Conservation (phyloP, 2,113 vertebrate species). For the Chelonoidis abingdonii region DNA sequence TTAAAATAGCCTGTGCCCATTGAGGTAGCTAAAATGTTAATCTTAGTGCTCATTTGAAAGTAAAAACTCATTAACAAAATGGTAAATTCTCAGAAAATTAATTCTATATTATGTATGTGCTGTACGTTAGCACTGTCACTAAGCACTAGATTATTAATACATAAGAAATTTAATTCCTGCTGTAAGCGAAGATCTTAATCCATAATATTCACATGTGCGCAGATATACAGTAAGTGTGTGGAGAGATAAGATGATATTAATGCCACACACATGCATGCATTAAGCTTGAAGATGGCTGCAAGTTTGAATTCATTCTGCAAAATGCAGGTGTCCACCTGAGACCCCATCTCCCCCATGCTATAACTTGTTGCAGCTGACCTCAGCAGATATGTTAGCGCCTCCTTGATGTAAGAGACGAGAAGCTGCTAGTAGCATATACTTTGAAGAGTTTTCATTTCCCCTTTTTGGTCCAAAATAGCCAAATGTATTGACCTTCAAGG, state of each 20-base stretch:
- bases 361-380: neutral
- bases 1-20: slow-evolving; percentile 46
- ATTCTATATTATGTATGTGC: neutral
- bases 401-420: neutral
- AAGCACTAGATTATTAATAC: fast-evolving
- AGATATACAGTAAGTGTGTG: fast-evolving
- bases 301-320: neutral
- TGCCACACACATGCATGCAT: too few species aligned
- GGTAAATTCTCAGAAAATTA: neutral
- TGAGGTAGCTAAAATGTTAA: slow-evolving; percentile 18
- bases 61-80: neutral
- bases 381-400: neutral
- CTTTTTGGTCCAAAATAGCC: neutral
- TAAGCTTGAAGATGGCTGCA: neutral
- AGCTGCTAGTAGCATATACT: neutral
- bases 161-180: neutral
- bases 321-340: neutral
- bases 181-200: neutral
- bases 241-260: neutral
- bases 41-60: slow-evolving; percentile 20
- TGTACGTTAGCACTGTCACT: neutral
- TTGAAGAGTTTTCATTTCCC: neutral
- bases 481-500: neutral
- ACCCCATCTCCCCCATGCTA: neutral
- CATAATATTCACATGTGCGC: fast-evolving